Evolutionary conservation across 2,888 invertebrate genomes (phyloP), one percentile per base, ranked within the genome.

Genomic region (Prosapia bicincta): DNA sequence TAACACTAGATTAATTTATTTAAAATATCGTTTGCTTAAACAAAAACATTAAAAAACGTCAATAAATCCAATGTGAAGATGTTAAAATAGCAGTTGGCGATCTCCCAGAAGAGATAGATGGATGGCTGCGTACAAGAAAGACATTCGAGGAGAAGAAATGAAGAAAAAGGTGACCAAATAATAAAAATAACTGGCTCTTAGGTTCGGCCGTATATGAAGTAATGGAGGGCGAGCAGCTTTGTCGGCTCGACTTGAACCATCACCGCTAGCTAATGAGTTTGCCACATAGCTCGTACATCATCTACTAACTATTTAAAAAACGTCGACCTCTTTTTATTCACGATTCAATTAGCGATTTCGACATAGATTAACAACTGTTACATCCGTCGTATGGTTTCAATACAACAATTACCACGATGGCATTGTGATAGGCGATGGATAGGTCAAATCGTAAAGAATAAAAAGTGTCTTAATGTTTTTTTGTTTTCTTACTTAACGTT

Each of bases 211-310:
- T 74, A 74, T 74, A 67, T 67, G 71, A 68, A 71, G 67, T 71
- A 71, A 75, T 75, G 71, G 75, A 66, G 66, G 71, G 68, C 38
- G 43, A 71, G 32, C 20, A 23, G 71, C 75, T 75, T 75, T 75
- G 75, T 75, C 75, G 75, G 75, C 66, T 26, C 30, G 26, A 69
- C 54, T 65, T 65, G 74, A 69, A 74, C 65, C 74, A 74, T 75
- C 75, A 28, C 67, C 28, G 71, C 71, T 67, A 67, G 66, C 71
- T 75, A 75, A 75, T 75, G 75, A 75, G 75, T 75, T 75, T 67
- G 75, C 75, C 71, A 75, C 71, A 75, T 75, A 71, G 71, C 75
- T 75, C 75, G 75, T 75, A 15, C 75, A 71, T 75, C 75, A 75
- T 38, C 67, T 75, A 75, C 75, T 75, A 71, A 67, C 75, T 75